Base-by-base conservation (phyloP, 1,140 invertebrate genomes). In the Batillaria attramentaria region DNA sequence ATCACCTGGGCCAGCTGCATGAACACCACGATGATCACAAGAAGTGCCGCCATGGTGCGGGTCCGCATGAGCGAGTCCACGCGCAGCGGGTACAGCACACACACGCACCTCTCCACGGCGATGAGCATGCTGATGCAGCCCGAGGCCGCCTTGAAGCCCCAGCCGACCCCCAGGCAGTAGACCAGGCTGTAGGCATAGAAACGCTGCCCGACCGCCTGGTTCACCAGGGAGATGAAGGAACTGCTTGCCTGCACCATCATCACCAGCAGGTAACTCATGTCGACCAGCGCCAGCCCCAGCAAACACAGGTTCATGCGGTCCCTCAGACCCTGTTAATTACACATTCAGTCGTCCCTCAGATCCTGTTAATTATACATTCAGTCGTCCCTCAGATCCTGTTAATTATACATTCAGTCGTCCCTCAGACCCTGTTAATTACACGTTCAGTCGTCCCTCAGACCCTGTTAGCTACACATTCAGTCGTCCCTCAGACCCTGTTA, bases 251-350 rank as follows among this genome's bases (percentile, higher is more conserved):
- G 70, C 24, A 50, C 43, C 43, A 72, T 72, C 42, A 72, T 41
- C 42, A 50, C 42, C 42, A 33, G 28, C 1, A 72, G 70, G 28
- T 72, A 72, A 2, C 20, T 31, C 70, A 46, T 46, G 70, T 72
- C 70, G 18, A 72, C 43, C 3, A 50, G n/a, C 0, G 70, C 70
- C 70, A 72, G 28, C 16, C 42, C 20, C 42, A 72, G 54, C 1
- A 72, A 43, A 46, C 70, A 72, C 20, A 72, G 70, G 70, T 72
- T 46, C 70, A 72, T 72, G n/a, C 70, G 70, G n/a, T 72, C 70
- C n/a, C 28, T 20, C 2, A 72, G 28, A 0, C 70, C 70, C 28
- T 72, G 57, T n/a, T 62, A n/a, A n/a, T n/a, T n/a, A n/a, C n/a
- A n/a, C n/a, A n/a, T n/a, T n/a, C n/a, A n/a, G n/a, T n/a, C n/a